Conservation (phyloP, 2,888 invertebrate species). For the Drosophila antonietae region DNA sequence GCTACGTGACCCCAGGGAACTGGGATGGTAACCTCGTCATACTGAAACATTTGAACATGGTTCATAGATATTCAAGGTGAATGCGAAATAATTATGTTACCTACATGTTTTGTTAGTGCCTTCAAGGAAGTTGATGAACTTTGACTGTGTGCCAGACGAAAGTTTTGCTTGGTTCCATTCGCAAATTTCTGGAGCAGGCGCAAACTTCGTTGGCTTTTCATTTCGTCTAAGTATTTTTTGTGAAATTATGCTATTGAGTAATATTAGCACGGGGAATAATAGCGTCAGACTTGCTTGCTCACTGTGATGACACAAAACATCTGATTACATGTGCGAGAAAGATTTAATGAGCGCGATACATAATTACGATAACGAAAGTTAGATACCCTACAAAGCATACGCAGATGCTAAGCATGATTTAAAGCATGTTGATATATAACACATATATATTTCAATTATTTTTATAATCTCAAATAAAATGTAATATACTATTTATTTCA, state of each 20-base stretch:
- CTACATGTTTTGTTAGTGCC: constrained; percentile 57
- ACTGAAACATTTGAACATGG: constrained; percentile 66
- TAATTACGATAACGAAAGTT: neutral
- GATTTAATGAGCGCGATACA: neutral
- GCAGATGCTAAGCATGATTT: neutral
- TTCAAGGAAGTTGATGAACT: constrained; percentile 45
- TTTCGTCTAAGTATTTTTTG: constrained; percentile 17
- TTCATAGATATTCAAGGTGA: neutral
- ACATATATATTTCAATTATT: neutral
- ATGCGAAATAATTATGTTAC: constrained; percentile 17
- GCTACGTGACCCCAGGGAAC: constrained; percentile 89
- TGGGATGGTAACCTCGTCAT: constrained; percentile 88
- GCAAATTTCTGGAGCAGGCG: constrained; percentile 33
- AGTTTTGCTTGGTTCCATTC: constrained; percentile 15
- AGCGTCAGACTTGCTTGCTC: constrained; percentile 4
- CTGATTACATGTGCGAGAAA: constrained; percentile 22
- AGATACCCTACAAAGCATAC: constrained; percentile 4
- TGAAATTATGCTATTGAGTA: constrained; percentile 16
- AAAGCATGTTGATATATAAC: neutral
- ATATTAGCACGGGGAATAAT: constrained; percentile 13
- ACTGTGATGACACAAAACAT: constrained; percentile 31
- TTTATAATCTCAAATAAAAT: neutral
- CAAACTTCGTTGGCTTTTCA: constrained; percentile 36
- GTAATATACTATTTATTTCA: neutral
- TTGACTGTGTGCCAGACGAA: constrained; percentile 22